A percentile compares a stretch with the other conserved stretches of the same genome.
Conservation (phyloP, 2,113 vertebrate genomes). For the Lamprotornis superbus region DNA sequence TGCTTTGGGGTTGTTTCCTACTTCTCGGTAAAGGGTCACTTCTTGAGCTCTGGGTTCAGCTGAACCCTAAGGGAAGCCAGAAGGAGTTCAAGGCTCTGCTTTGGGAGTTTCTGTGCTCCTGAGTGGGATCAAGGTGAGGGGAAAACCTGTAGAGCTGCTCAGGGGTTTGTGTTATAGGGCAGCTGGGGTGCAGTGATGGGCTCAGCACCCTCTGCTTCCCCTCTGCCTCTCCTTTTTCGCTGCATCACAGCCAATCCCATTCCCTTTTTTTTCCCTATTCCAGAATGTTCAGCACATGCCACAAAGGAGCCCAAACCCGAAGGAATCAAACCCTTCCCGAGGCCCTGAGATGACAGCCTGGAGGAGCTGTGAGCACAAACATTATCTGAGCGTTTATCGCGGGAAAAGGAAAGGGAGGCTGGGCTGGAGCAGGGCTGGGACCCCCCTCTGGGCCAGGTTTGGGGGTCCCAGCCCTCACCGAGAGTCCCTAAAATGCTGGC, state of each 20-base stretch:
- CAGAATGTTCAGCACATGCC: fast-evolving
- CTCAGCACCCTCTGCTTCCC: neutral
- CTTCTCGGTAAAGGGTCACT: neutral
- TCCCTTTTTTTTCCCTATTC: neutral
- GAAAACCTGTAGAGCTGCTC: neutral
- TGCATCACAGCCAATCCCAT: fast-evolving
- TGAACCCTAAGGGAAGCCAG: neutral
- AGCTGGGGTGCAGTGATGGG: fast-evolving
- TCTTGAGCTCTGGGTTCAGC: neutral
- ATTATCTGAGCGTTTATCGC: fast-evolving
- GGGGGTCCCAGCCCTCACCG: neutral
- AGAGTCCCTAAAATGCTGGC: neutral
- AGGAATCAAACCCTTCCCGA: neutral
- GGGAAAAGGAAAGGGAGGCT: neutral
- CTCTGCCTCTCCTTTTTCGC: neutral
- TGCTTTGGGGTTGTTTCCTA: neutral
- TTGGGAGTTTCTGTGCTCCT: neutral
- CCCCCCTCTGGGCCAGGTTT: fast-evolving
- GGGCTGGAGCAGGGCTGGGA: neutral
- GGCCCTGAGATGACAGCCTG: fast-evolving
- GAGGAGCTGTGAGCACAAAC: neutral
- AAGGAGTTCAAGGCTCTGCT: neutral
- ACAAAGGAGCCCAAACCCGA: neutral
- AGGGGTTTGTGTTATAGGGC: neutral
- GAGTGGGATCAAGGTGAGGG: no score